Evolutionary conservation across 35 echinoderm and acorn worm genomes (phyloP), one percentile per base, ranked within the genome.

Genomic region (Anneissia japonica): DNA sequence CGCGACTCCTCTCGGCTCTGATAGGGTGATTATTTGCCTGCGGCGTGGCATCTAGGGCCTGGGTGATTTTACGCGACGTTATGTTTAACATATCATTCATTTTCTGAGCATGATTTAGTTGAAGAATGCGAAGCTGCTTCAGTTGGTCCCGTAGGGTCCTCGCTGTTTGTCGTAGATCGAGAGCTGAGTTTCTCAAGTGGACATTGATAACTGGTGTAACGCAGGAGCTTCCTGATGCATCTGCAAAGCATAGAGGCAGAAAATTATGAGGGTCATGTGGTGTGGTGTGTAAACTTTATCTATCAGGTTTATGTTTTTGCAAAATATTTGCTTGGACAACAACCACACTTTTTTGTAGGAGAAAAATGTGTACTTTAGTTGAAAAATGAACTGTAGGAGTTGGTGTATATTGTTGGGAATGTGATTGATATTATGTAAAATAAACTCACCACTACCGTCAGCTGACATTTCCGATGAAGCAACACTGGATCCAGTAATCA

Each of bases 61-160:
- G 38, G 32, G 78, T 85, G 51, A 97, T 88, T 76, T 86, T 93
- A 34, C 81, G 75, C 35, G 85, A 73, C 37, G 95, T 90, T 14
- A 77, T 85, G 30, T 84, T 76, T 78, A 97, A 90, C 73, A 85
- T 87, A 30, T 93, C 89, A 79, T 93, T 97, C 86, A 93, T 91
- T 46, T 97, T 86, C 73, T 97, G 91, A 26, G 89, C 82, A 91
- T 97, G 72, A 11, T 30, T 81, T 0, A 97, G 84, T 38, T 97
- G 93, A 39, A 96, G 82, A 32, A 92, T 91, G 21, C 90, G 72
- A 35, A 97, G 77, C 36, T 87, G 84, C 32, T 88, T 89, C 38
- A 92, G 90, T 28, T 97, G 90, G 33, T 93, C 91, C 38, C 94
- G 79, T 21, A 97, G 80, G 36, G 88, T 88, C 13, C 81, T 84